phyloP scores from a whole-genome alignment of 2,113 vertebrate species.

The Lota lota region DNA sequence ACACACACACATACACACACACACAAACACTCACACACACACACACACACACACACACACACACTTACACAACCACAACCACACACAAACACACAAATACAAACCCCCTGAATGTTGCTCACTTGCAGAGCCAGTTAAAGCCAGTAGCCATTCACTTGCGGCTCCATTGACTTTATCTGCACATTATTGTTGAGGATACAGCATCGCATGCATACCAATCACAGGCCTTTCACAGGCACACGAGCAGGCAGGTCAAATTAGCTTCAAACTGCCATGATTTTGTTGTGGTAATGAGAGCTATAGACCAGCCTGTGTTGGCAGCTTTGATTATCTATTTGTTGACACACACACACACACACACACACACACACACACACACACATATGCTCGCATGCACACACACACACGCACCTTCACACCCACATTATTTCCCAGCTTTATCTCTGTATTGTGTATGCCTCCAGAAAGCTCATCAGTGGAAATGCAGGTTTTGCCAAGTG shows the following conservation, averaged over 20 bases:
- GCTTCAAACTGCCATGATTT: conserved; percentile 38
- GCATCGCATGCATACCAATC: conserved; percentile 66
- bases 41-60: conserved; percentile 27
- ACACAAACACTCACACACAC: not conserved
- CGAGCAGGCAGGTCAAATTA: conserved; percentile 46
- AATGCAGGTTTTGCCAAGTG: conserved; percentile 59
- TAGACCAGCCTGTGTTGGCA: conserved; percentile 28
- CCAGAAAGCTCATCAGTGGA: conserved; percentile 64
- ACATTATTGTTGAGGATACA: conserved; percentile 67
- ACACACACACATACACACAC: conserved; percentile 33
- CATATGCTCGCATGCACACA: conserved; percentile 9
- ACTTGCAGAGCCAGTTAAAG: conserved; percentile 66
- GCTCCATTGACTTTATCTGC: conserved; percentile 71
- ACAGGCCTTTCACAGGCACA: conserved; percentile 28
- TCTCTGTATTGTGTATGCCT: conserved; percentile 35
- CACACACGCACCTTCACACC: conserved; percentile 12
- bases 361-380: conserved; percentile 25
- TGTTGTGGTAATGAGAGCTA: conserved; percentile 38
- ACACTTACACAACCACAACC: conserved; percentile 20
- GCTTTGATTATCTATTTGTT: conserved; percentile 28
- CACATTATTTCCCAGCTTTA: conserved; percentile 38
- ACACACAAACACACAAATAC: not conserved
- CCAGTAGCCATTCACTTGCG: conserved; percentile 58
- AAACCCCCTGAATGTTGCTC: not conserved
- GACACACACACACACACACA: conserved; percentile 24